Evolutionary conservation across 2,888 invertebrate genomes (phyloP).

Genomic region (Apotomis betuletana): DNA sequence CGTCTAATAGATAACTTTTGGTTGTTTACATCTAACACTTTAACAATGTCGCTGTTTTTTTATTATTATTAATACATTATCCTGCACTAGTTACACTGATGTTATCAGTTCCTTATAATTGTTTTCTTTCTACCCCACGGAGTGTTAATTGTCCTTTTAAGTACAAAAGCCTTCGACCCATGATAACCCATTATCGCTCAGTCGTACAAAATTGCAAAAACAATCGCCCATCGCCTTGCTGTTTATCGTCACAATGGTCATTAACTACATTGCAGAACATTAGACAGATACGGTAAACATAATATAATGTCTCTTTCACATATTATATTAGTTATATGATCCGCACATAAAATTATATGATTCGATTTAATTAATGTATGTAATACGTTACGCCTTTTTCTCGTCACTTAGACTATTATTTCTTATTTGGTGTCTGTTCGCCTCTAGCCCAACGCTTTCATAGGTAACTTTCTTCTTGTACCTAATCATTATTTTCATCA

Average conservation of each 20-base stretch:
- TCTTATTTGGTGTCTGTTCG: too few relatives aligned
- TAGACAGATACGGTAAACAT: neutral
- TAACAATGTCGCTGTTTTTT: too few relatives aligned
- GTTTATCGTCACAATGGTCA: neutral
- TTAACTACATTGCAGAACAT: conserved; percentile 7
- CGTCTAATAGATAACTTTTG: too few relatives aligned
- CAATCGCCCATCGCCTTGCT: conserved; percentile 8
- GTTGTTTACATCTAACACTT: too few relatives aligned
- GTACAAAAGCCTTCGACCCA: conserved; percentile 32
- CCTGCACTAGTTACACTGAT: neutral
- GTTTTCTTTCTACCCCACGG: conserved; percentile 21
- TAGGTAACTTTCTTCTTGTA: too few relatives aligned
- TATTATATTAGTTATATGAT: neutral
- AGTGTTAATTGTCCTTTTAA: conserved; percentile 35
- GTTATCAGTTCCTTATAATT: conserved; percentile 9
- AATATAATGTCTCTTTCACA: neutral
- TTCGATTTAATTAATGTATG: neutral
- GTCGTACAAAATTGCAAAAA: conserved; percentile 28
- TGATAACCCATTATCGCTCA: conserved; percentile 29
- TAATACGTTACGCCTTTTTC: conserved; percentile 7
- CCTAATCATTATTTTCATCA: too few relatives aligned
- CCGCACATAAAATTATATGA: neutral
- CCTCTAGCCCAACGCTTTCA: too few relatives aligned
- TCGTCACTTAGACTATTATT: neutral
- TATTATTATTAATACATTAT: neutral